These are phyloP conservation scores for Idaea straminata DNA, from an alignment of 2,888 invertebrate species.

Conservation along the genomic window DNA sequence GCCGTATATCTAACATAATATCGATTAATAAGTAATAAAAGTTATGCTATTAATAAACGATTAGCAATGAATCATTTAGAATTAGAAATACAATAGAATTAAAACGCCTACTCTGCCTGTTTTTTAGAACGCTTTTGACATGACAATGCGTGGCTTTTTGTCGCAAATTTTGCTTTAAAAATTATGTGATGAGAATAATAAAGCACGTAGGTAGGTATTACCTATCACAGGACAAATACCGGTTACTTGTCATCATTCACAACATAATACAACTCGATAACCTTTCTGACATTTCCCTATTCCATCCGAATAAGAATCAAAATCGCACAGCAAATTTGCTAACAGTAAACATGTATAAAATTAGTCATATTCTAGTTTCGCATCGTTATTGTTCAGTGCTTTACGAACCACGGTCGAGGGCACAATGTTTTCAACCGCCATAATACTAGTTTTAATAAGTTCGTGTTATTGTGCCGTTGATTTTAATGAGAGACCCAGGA, in stretches of 20 bases:
- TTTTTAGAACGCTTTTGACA: neutral
- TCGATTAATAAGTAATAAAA: neutral
- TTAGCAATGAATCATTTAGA: neutral
- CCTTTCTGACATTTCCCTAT: slow-evolving; percentile 17
- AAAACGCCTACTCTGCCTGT: too few species aligned
- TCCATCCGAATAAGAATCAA: slow-evolving; percentile 18
- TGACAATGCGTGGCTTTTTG: neutral
- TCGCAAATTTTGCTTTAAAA: neutral
- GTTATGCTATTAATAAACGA: neutral
- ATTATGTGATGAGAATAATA: neutral
- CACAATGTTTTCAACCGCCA: slow-evolving; percentile 49
- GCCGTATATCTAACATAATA: neutral
- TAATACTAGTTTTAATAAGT: slow-evolving; percentile 47
- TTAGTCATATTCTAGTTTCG: slow-evolving; percentile 51
- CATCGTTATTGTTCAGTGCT: slow-evolving; percentile 54
- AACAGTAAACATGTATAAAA: slow-evolving; percentile 39
- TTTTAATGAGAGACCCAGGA: slow-evolving; percentile 63
- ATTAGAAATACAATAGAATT: neutral
- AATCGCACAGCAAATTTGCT: slow-evolving; percentile 14
- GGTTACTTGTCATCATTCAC: slow-evolving; percentile 13
- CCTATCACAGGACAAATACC: slow-evolving; percentile 14
- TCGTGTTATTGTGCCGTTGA: slow-evolving; percentile 54
- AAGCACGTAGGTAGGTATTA: slow-evolving; percentile 1
- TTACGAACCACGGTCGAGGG: slow-evolving; percentile 41
- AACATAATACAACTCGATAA: slow-evolving; percentile 9